Base-by-base conservation (phyloP, 1,140 invertebrate species). In the Probaryconus sp. region DNA sequence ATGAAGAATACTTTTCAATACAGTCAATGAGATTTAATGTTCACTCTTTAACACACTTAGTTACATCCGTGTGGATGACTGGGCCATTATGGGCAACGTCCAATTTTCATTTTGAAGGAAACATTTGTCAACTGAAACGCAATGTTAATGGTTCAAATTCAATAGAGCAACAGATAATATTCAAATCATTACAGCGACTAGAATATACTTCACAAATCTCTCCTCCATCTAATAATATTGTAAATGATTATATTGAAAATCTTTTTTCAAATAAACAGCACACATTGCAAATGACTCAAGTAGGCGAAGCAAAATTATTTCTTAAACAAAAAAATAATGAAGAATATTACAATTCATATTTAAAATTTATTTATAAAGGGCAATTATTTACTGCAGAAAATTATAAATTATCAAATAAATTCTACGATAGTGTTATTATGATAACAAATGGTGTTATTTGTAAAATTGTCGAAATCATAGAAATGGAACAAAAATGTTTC, bases 61-160 rank as follows among this genome's bases (percentile, higher is more conserved):
- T 53, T 0, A 5, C 35, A 24, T 51, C 21, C 3, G 53, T 70
- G 10, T 37, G 21, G 28, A 64, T 40, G 24, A 35, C 43, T 13
- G 72, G 72, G 3, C 60, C 72, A 7, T 16, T 70, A 16, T 70
- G 72, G 43, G 31, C 45, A 13, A 71, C 60, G 3, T 76, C 73
- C 0, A 45, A 58, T 4, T 67, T 72, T 21, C 51, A 43, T 14
- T 76, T 71, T 21, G 73, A 76, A 40, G 47, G 60, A 35, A 53
- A 38, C 9, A 65, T 69, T 17, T 38, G 24, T 17, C 28, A 20
- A n/a, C 55, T 67, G n/a, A 67, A 73, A 55, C 24, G 13, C 4
- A 47, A 40, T 21, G 65, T 70, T 1, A 58, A 51, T 37, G 51
- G 43, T 28, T 24, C 72, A 4, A 76, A 64, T 21, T 40, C 51